Evolutionary conservation across 1,140 invertebrate genomes (phyloP), one percentile per base, ranked within the genome.

Genomic region (Tetraneura akinire): DNA sequence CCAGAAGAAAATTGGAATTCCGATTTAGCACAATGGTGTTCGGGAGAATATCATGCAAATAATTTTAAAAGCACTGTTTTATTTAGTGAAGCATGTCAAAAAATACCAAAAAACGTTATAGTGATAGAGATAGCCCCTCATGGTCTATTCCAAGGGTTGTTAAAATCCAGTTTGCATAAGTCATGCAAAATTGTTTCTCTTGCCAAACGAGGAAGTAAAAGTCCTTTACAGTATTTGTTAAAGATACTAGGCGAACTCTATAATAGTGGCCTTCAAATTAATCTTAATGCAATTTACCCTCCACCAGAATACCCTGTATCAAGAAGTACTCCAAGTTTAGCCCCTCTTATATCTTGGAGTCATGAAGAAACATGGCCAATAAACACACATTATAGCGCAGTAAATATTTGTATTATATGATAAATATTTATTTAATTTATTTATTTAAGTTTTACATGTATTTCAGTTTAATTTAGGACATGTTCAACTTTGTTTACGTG

Each of bases 41-140:
- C 94, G 53, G 91, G 94, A 5, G 92, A 92, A 23, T 99, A 99
- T 86, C 94, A 97, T 85, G 95, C 97, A 0, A 97, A 98, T 87
- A 99, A 98, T 86, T 87, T 98, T 53, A 88, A 97, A 14, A 94
- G 92, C 29, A 74, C 83, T 2, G 90, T 91, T 13, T 83, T 89
- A 23, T 91, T 91, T 82, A 85, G 90, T 81, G 89, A 90, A 83
- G 89, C 87, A 18, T 81, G 90, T 37, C 83, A 85, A 68, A 86
- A 89, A 81, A 86, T 91, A 45, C 90, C 90, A 9, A 80, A 84
- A 23, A 88, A 90, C 84, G 89, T 90, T 23, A 84, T 90, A 64
- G 86, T 87, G 14, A 87, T 91, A 62, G 90, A 91, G 85, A 87
- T 90, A 66, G 89, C 89, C 21, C 89, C 90, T 16, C 89, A 90